Evolutionary conservation across 2,113 vertebrate genomes (phyloP), one percentile per base, ranked within the genome.

Genomic region (Oryzias curvinotus): DNA sequence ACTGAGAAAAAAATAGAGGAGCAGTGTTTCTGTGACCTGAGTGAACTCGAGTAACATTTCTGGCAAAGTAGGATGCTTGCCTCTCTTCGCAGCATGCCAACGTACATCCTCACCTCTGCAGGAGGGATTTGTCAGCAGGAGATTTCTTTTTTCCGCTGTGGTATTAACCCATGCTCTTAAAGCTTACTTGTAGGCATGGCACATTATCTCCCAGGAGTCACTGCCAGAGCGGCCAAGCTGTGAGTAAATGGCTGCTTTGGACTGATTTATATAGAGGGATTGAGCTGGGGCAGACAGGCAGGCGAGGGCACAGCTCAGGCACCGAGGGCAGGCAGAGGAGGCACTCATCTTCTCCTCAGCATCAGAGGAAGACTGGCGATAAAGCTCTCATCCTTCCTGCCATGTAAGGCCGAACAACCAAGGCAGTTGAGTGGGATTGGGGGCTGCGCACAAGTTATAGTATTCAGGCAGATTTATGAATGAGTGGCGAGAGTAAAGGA

Each of bases 381-480:
- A 65, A 36, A 13, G 63, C 56, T 61, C 68, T 81, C 75, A 21
- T 84, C 71, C 75, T 87, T 85, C 80, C 83, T 85, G 83, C 75
- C 68, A 68, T 85, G 74, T 71, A 65, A 62, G 75, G 57, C 61
- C 16, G 61, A 65, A 59, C 58, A 67, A 58, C 78, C 81, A 81
- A 73, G 71, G 60, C 77, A 76, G 67, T n/a, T 28, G 52, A 71
- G 57, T 56, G 64, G 67, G 57, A 65, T 64, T 49, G 65, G 57
- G 59, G 63, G 66, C 41, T 63, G 71, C 47, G n/a, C 45, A 19
- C 78, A 89, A 88, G 84, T 81, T 66, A 66, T 87, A 89, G 80
- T 90, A 88, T 90, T 88, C 80, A 78, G 57, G 43, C 75, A 82
- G 62, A 86, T 89, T 90, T 88, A 90, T 90, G 88, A 91, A 89